These are phyloP conservation scores for Falcunculus frontatus DNA, from an alignment of 2,113 vertebrate genomes.

Conservation along the genomic window DNA sequence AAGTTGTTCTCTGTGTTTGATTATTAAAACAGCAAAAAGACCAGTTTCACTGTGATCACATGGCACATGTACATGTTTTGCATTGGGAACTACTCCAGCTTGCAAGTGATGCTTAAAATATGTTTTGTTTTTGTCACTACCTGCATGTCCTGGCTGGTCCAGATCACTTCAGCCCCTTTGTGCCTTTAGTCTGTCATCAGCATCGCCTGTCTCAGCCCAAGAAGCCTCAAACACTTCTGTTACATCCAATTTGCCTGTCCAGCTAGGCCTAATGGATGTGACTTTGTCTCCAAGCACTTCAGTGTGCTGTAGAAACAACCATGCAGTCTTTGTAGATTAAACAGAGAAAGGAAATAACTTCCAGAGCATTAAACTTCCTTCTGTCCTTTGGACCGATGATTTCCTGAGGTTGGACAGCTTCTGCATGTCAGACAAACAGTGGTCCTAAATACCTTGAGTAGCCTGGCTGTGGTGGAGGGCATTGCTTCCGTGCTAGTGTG, in stretches of 20 bases:
- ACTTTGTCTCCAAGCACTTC: background rate
- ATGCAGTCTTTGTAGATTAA: background rate
- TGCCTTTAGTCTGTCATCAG: background rate
- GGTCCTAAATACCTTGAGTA: background rate
- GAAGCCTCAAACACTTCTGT: background rate
- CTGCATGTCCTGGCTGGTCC: background rate
- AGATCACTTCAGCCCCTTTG: background rate
- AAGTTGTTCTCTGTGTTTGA: background rate
- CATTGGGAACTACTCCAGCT: background rate
- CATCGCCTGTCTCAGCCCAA: background rate
- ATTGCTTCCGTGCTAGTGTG: background rate
- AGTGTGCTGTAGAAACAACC: background rate
- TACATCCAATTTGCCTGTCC: background rate
- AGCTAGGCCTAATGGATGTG: background rate
- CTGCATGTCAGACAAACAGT: background rate
- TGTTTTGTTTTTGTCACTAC: background rate
- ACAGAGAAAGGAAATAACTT: background rate
- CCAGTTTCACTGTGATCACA: background rate
- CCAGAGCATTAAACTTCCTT: background rate
- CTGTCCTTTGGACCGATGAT: background rate
- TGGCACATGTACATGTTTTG: fast-evolving
- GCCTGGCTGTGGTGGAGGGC: background rate
- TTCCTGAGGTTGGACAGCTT: background rate
- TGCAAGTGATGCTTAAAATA: background rate
- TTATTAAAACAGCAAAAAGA: background rate